These are phyloP conservation scores for Eurypyga helias DNA, from an alignment of 2,113 vertebrate species.

Conservation along the genomic window DNA sequence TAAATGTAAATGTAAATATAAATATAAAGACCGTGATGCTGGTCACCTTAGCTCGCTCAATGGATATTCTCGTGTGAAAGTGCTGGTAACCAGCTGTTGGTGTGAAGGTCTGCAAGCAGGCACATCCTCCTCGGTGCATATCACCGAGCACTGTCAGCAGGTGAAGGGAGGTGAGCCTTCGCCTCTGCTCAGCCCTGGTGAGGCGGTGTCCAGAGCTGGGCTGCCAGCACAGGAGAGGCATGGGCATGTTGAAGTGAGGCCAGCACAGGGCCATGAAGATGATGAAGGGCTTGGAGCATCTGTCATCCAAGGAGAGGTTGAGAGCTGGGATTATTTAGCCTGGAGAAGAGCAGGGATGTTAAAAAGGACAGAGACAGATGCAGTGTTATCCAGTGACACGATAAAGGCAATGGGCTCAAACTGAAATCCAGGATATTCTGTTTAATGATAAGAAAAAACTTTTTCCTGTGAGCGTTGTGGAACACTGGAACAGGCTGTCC, in stretches of 20 bases:
- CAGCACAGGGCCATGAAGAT: background rate
- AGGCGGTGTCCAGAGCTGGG: background rate
- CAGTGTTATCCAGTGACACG: background rate
- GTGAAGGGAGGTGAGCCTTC: background rate
- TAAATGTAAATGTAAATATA: no score
- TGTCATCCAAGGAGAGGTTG: background rate
- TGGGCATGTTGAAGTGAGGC: background rate
- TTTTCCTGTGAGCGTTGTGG: rapidly evolving
- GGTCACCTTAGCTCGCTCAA: background rate
- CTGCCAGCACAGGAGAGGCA: background rate
- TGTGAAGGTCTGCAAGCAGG: background rate
- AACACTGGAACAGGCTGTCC: background rate
- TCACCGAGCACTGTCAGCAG: no score
- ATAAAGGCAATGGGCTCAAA: background rate
- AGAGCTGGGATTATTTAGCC: background rate
- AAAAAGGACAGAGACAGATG: background rate
- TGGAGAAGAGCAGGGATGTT: background rate
- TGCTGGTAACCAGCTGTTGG: background rate
- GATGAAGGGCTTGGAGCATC: background rate
- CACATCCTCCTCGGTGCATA: rapidly evolving
- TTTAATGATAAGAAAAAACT: background rate
- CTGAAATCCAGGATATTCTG: background rate
- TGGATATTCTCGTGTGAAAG: background rate
- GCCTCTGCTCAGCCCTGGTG: background rate
- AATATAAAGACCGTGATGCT: background rate